Conservation (phyloP, 2,888 invertebrate genomes). For the Ochropleura leucogaster region DNA sequence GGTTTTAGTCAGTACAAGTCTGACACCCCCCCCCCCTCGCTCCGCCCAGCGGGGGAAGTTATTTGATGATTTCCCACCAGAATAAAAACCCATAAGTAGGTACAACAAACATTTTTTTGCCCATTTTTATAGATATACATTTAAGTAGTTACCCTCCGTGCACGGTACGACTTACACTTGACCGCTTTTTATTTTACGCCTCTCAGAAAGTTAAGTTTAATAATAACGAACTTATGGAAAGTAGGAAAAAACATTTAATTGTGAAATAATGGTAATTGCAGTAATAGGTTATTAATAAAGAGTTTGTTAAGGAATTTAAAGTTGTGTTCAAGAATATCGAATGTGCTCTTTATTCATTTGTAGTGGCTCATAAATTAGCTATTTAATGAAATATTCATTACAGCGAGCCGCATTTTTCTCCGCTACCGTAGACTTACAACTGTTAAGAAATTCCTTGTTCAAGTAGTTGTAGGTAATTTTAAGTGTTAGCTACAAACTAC, state of each 20-base stretch:
- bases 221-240: constrained; percentile 36
- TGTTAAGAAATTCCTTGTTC: constrained; percentile 57
- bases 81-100: too few relatives aligned
- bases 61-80: too few relatives aligned
- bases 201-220: constrained; percentile 9
- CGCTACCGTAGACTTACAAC: constrained; percentile 42
- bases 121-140: too few relatives aligned
- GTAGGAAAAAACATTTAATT: constrained; percentile 40
- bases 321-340: constrained; percentile 46
- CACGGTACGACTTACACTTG: too few relatives aligned
- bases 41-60: too few relatives aligned
- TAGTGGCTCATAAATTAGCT: constrained; percentile 60
- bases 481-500: constrained; percentile 39
- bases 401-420: constrained; percentile 59
- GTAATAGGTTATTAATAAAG: constrained; percentile 51
- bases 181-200: neutral
- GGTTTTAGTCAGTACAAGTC: too few relatives aligned
- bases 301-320: constrained; percentile 48
- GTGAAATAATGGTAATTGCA: constrained; percentile 45
- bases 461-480: constrained; percentile 44
- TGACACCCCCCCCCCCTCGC: too few relatives aligned
- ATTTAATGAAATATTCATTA: constrained; percentile 67
- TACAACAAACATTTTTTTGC: too few relatives aligned
- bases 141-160: too few relatives aligned
- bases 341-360: constrained; percentile 63